A percentile compares a stretch with the other conserved stretches of the same genome.
phyloP scores from a whole-genome alignment of 2,888 invertebrate species.

The Julus scanicus region DNA sequence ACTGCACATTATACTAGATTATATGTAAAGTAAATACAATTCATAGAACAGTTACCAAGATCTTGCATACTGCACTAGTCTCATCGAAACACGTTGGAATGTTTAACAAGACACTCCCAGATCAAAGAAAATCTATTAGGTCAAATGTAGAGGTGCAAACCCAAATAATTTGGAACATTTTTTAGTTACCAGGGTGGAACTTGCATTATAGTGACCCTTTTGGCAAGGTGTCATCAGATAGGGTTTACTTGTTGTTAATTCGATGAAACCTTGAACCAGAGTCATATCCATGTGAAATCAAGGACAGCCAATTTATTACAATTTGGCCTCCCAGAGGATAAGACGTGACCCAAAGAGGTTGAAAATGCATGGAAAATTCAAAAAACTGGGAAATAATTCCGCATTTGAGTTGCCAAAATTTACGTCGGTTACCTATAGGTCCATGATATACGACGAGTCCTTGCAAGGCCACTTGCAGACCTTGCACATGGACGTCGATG shows the following conservation, averaged over 20 bases:
- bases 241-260: neutral
- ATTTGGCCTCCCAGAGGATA: neutral
- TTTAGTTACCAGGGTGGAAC: neutral
- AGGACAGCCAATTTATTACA: neutral
- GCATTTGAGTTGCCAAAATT: neutral
- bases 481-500: neutral
- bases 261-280: neutral
- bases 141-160: neutral
- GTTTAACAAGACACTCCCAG: neutral
- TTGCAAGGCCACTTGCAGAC: neutral
- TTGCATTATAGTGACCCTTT: neutral
- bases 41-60: neutral
- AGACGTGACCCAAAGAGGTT: neutral
- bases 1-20: too few species aligned
- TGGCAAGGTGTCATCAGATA: slow-evolving; percentile 37
- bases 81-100: neutral
- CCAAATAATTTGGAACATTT: neutral
- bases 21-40: neutral
- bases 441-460: neutral
- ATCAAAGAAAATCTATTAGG: neutral
- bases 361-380: neutral
- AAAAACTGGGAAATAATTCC: neutral
- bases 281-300: neutral
- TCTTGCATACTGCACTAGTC: neutral
- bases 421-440: neutral